Conservation (phyloP, 2,888 invertebrate genomes). For the Serrognathus titanus region DNA sequence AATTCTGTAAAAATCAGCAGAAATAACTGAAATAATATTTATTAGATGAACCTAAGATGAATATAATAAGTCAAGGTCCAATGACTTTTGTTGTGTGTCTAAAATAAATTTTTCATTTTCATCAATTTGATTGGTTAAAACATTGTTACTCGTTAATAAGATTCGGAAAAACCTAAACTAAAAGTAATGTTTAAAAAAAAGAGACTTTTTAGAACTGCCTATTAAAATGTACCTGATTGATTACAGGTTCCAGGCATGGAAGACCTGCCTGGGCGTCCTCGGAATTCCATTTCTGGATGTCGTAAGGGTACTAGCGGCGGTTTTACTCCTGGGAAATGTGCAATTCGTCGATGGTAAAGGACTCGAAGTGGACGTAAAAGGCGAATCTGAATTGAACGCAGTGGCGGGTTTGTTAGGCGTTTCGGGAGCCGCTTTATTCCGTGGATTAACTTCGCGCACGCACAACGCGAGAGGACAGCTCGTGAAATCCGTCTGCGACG, state of each 20-base stretch:
- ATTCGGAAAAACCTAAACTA: no score
- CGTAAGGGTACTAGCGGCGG: constrained; percentile 85
- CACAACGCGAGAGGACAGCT: constrained; percentile 75
- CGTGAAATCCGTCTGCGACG: constrained; percentile 77
- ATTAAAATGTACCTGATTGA: constrained; percentile 1
- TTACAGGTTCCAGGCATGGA: constrained; percentile 83
- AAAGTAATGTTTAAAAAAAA: background rate
- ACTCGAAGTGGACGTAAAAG: constrained; percentile 73
- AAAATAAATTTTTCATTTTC: no score
- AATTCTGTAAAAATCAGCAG: no score
- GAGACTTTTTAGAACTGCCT: background rate
- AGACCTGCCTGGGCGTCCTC: constrained; percentile 81
- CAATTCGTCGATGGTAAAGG: constrained; percentile 79
- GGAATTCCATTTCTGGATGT: constrained; percentile 95
- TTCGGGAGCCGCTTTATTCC: constrained; percentile 68
- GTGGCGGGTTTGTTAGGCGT: constrained; percentile 82
- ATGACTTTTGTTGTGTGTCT: no score
- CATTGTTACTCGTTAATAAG: no score
- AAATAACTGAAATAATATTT: no score
- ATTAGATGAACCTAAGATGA: no score
- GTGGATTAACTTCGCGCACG: constrained; percentile 80
- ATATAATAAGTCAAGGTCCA: no score
- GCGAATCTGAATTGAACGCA: constrained; percentile 79
- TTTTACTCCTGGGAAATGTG: constrained; percentile 87
- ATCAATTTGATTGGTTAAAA: no score